phyloP scores from a whole-genome alignment of 2,113 vertebrate species.

The Etheostoma cragini region DNA sequence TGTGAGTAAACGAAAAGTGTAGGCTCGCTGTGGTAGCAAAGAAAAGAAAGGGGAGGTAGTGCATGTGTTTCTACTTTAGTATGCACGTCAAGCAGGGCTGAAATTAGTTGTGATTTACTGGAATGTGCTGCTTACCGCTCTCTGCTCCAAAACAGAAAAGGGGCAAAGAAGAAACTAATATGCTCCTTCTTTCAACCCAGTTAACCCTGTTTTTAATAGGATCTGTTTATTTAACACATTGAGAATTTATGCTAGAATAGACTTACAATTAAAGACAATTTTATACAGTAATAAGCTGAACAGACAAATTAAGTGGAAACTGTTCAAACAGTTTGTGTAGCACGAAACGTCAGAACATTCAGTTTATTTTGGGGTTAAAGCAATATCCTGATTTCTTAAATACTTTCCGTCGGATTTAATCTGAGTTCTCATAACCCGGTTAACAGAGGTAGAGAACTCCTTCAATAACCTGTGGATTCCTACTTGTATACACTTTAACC shows the following conservation, averaged over 20 bases:
- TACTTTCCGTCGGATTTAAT: no score
- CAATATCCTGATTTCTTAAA: no score
- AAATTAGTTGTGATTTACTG: slow-evolving; percentile 82
- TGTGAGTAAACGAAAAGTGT: slow-evolving; percentile 64
- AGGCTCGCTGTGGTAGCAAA: slow-evolving; percentile 68
- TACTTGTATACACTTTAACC: no score
- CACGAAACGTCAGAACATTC: background rate
- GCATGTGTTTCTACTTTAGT: slow-evolving; percentile 82
- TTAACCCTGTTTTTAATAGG: background rate
- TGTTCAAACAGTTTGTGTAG: background rate
- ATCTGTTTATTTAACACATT: no score
- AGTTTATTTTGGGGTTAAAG: no score
- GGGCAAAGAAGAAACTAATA: slow-evolving; percentile 49
- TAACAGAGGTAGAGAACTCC: no score
- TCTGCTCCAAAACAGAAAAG: slow-evolving; percentile 57
- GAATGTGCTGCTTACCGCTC: slow-evolving; percentile 74
- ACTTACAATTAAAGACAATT: no score
- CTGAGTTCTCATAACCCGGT: no score
- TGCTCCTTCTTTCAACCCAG: slow-evolving; percentile 1
- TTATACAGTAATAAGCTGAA: background rate
- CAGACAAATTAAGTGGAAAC: background rate
- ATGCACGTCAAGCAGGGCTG: slow-evolving; percentile 78
- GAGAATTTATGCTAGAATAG: no score
- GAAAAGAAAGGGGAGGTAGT: slow-evolving; percentile 70
- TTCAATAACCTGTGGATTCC: no score